Conservation (phyloP, 2,797 vertebrate species). For the Phylloscopus collybita region DNA sequence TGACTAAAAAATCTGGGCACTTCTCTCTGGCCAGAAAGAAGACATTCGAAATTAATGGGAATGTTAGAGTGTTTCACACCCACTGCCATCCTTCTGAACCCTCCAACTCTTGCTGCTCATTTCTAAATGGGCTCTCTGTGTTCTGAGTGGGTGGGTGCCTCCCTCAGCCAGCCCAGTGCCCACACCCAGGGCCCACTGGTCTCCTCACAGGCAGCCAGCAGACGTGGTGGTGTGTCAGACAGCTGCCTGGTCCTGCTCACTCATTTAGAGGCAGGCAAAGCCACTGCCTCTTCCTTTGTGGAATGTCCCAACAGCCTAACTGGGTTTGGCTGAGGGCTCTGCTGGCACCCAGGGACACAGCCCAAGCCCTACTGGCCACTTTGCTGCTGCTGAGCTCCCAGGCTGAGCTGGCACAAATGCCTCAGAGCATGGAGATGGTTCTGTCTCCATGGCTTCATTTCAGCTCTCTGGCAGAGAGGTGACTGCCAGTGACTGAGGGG, state of each 20-base stretch:
- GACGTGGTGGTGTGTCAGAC: neutral
- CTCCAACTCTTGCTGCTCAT: slow-evolving; percentile 21
- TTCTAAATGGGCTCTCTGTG: slow-evolving; percentile 16
- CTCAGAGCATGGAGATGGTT: neutral
- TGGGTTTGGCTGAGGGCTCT: neutral
- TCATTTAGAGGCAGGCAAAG: neutral
- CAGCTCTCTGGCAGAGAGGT: neutral
- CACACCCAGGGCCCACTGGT: neutral
- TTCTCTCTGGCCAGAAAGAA: slow-evolving; percentile 57
- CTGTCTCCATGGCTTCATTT: neutral
- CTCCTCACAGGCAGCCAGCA: neutral
- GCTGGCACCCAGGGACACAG: neutral
- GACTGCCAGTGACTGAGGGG: neutral
- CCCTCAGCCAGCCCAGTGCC: neutral
- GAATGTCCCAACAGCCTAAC: neutral
- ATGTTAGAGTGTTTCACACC: slow-evolving; percentile 62
- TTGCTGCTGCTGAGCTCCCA: neutral
- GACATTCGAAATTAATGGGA: slow-evolving; percentile 63
- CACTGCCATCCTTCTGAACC: slow-evolving; percentile 37
- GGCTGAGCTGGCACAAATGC: neutral
- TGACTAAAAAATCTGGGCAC: slow-evolving; percentile 71
- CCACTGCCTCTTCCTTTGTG: neutral
- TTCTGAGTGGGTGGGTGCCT: neutral
- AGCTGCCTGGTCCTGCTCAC: neutral
- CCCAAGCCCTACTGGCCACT: neutral